phyloP scores from a whole-genome alignment of 2,113 vertebrate species.

The Oncorhynchus gorbuscha region DNA sequence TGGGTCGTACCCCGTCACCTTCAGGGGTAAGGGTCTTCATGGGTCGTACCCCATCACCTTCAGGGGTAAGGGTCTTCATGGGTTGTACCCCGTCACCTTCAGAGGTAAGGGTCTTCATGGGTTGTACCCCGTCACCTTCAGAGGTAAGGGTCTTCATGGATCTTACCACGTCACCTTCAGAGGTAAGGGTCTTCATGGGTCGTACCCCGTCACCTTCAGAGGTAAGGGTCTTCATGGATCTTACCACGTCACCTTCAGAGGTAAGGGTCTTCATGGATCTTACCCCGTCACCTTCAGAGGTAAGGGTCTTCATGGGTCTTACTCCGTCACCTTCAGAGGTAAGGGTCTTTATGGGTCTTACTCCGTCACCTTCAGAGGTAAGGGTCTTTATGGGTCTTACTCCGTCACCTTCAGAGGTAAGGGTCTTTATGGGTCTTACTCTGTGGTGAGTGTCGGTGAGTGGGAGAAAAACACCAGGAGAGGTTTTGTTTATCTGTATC shows the following conservation, averaged over 20 bases:
- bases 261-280: background rate
- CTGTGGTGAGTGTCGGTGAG: background rate
- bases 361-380: too few species aligned
- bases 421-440: background rate
- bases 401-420: background rate
- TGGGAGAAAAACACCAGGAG: background rate
- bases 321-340: too few species aligned
- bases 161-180: too few species aligned
- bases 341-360: too few species aligned
- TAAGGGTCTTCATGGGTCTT: background rate
- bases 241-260: too few species aligned
- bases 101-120: too few species aligned
- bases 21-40: background rate
- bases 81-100: too few species aligned
- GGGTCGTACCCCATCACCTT: too few species aligned
- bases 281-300: too few species aligned
- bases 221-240: constrained; percentile 68
- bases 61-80: background rate
- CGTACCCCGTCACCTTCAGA: constrained; percentile 74
- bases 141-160: background rate
- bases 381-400: background rate
- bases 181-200: background rate
- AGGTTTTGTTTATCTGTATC: background rate
- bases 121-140: too few species aligned
- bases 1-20: too few species aligned